phyloP scores from a whole-genome alignment of 2,888 invertebrate genomes.

The Mamestra brassicae region DNA sequence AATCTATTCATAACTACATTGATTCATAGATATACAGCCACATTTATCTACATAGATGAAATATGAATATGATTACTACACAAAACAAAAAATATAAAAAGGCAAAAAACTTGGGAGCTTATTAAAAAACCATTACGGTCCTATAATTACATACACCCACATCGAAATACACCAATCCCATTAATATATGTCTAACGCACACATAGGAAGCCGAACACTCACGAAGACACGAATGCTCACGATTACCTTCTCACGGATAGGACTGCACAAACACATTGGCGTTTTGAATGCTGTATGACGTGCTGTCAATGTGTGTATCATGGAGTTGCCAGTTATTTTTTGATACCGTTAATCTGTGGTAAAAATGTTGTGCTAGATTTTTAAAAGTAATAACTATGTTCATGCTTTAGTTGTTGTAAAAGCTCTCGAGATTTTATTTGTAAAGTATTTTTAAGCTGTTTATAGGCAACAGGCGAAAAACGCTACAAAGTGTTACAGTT shows the following conservation, averaged over 20 bases:
- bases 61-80: constrained; percentile 72
- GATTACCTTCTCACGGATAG: constrained; percentile 71
- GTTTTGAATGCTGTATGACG: constrained; percentile 53
- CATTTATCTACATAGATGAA: constrained; percentile 34
- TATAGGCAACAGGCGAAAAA: neutral
- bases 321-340: constrained; percentile 76
- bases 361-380: constrained; percentile 41
- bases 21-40: constrained; percentile 26
- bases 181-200: constrained; percentile 85
- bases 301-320: constrained; percentile 69
- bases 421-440: neutral
- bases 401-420: neutral
- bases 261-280: constrained; percentile 74
- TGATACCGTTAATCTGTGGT: constrained; percentile 60
- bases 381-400: neutral
- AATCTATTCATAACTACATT: constrained; percentile 27
- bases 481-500: neutral
- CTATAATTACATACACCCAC: constrained; percentile 89
- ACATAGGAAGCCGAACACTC: constrained; percentile 71
- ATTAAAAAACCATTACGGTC: constrained; percentile 89
- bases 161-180: constrained; percentile 84
- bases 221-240: constrained; percentile 66
- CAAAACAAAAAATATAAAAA: constrained; percentile 61
- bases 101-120: constrained; percentile 80
- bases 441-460: neutral